A percentile compares a stretch with the other conserved stretches of the same genome.
Conservation (phyloP, 2,113 vertebrate genomes). For the Hippolais icterina region DNA sequence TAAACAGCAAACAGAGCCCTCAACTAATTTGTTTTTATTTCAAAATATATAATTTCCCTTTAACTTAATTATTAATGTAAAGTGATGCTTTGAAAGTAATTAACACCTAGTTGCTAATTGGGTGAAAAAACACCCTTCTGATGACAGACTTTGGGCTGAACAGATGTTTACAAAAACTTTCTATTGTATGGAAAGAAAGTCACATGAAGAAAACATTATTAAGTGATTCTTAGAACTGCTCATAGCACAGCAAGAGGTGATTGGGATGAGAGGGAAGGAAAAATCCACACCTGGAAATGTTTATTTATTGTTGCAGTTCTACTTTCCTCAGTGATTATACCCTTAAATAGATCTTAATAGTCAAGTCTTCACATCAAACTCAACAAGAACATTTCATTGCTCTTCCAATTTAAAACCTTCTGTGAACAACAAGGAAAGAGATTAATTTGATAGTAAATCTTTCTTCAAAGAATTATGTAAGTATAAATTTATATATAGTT, state of each 20-base stretch:
- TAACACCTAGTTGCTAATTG: background rate
- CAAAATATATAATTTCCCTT: background rate
- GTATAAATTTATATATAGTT: background rate
- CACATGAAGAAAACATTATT: background rate
- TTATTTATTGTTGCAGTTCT: background rate
- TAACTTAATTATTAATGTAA: background rate
- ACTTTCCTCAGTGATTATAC: background rate
- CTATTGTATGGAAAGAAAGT: background rate
- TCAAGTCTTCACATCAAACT: background rate
- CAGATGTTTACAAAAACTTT: background rate
- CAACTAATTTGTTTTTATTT: background rate
- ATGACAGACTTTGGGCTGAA: background rate
- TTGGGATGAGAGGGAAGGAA: background rate
- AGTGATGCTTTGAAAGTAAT: background rate
- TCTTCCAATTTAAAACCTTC: background rate
- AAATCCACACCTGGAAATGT: background rate
- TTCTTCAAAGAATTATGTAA: background rate
- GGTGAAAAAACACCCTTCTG: background rate
- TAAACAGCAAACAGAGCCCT: background rate
- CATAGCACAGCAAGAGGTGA: background rate
- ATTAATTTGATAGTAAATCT: background rate
- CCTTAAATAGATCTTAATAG: background rate
- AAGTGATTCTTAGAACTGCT: background rate
- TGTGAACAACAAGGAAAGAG: background rate
- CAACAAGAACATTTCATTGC: background rate